Evolutionary conservation across 2,888 invertebrate species (phyloP).

Genomic region (Phyllotreta cruciferae): DNA sequence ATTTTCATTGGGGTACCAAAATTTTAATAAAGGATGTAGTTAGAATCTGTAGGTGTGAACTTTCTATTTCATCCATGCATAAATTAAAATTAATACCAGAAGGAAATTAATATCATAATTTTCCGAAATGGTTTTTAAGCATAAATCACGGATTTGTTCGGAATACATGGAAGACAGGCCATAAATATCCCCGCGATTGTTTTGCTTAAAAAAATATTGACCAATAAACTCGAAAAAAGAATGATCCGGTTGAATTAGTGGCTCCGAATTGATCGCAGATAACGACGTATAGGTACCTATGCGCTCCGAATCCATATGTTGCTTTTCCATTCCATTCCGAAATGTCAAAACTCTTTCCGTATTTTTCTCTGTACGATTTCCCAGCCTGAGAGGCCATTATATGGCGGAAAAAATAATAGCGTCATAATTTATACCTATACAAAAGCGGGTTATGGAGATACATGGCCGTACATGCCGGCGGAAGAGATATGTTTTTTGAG

Average conservation of each 20-base stretch:
- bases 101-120: too few species aligned
- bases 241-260: constrained; percentile 44
- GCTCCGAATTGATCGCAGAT: constrained; percentile 43
- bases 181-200: not conserved
- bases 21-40: too few species aligned
- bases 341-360: constrained; percentile 41
- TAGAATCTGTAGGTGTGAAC: too few species aligned
- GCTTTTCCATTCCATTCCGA: constrained; percentile 41
- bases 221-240: constrained; percentile 24
- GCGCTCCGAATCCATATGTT: constrained; percentile 37
- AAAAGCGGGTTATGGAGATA: constrained; percentile 36
- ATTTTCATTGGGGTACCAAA: too few species aligned
- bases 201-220: constrained; percentile 39
- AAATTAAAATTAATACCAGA: too few species aligned
- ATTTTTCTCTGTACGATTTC: constrained; percentile 34
- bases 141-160: too few species aligned
- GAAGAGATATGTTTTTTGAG: constrained; percentile 38
- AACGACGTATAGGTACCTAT: constrained; percentile 30
- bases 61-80: too few species aligned
- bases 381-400: constrained; percentile 37
- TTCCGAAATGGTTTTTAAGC: too few species aligned
- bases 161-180: too few species aligned
- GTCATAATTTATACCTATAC: constrained; percentile 39
- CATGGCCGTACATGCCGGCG: constrained; percentile 29
- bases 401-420: constrained; percentile 41